phyloP scores from a whole-genome alignment of 2,797 vertebrate species.

The Anguilla anguilla region DNA sequence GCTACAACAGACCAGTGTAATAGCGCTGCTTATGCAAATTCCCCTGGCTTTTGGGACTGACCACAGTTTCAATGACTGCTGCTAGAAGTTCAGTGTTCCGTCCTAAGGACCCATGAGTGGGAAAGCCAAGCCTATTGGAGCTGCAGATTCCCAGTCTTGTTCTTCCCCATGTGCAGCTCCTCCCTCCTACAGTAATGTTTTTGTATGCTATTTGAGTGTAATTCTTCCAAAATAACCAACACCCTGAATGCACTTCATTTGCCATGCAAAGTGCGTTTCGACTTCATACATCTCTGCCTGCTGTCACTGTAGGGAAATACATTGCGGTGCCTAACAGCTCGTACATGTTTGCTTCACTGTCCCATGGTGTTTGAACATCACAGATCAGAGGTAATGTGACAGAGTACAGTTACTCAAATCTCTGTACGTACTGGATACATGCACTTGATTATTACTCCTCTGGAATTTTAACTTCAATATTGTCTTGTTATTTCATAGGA shows the following conservation, averaged over 20 bases:
- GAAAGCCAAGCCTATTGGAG: neutral
- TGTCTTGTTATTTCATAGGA: constrained; percentile 64
- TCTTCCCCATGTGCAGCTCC: neutral
- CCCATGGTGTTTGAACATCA: neutral
- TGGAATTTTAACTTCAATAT: constrained; percentile 41
- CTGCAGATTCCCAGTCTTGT: neutral
- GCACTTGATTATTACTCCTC: neutral
- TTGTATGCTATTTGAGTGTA: neutral
- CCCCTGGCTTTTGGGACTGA: neutral
- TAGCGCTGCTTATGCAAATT: neutral
- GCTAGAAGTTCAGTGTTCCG: neutral
- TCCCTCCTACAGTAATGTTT: neutral
- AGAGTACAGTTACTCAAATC: neutral
- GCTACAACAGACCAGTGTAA: neutral
- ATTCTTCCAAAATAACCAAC: neutral
- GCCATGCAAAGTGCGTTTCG: constrained; percentile 11
- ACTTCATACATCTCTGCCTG: neutral
- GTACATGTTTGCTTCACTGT: neutral
- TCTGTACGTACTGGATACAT: neutral
- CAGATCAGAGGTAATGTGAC: neutral
- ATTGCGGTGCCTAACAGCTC: neutral
- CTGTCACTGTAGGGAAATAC: neutral
- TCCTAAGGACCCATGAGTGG: neutral
- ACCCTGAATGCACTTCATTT: neutral
- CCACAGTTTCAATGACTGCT: neutral